A percentile compares a stretch with the other conserved stretches of the same genome.
These are phyloP conservation scores for Haliclona indistincta DNA, from an alignment of 37 sponge, comb jelly and placozoan species.

Conservation along the genomic window DNA sequence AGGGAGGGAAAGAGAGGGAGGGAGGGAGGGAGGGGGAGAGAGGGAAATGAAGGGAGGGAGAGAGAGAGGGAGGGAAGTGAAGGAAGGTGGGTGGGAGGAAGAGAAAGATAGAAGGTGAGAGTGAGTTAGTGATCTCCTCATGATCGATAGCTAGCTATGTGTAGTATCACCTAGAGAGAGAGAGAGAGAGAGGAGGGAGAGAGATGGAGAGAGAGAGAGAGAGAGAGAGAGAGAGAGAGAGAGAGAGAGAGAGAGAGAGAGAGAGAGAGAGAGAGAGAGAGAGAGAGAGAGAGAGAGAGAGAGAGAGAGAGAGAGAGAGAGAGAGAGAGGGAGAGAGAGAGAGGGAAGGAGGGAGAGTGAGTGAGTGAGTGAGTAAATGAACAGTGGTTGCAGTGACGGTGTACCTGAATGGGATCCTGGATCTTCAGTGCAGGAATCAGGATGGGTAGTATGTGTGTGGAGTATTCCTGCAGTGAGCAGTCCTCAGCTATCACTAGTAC, in stretches of 20 bases:
- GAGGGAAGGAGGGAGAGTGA: too few species aligned
- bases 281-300: not conserved
- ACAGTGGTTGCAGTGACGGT: too few species aligned
- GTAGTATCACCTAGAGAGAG: slow-evolving; percentile 69
- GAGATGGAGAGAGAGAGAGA: too few species aligned
- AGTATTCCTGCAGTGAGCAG: slow-evolving; percentile 65
- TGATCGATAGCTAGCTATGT: slow-evolving; percentile 66
- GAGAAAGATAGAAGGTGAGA: slow-evolving; percentile 79
- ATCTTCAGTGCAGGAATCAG: slow-evolving; percentile 65
- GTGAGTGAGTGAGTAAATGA: too few species aligned
- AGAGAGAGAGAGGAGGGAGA: not conserved
- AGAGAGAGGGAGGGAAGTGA: too few species aligned
- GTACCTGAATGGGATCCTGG: slow-evolving; percentile 84
- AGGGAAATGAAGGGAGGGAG: slow-evolving; percentile 56
- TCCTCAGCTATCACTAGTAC: slow-evolving; percentile 80
- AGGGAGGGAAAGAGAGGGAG: slow-evolving; percentile 41
- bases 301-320: not conserved
- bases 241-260: not conserved
- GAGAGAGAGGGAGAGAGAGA: not conserved
- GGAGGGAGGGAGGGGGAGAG: slow-evolving; percentile 2
- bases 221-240: not conserved
- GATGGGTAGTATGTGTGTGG: slow-evolving; percentile 47
- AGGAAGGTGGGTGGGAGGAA: too few species aligned
- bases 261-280: too few species aligned
- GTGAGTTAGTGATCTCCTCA: slow-evolving; percentile 63